Percentiles rank a stretch among this genome's conserved stretches.
phyloP scores from a whole-genome alignment of 92 coral and sea anemone genomes.

The Pocillopora grandis region DNA sequence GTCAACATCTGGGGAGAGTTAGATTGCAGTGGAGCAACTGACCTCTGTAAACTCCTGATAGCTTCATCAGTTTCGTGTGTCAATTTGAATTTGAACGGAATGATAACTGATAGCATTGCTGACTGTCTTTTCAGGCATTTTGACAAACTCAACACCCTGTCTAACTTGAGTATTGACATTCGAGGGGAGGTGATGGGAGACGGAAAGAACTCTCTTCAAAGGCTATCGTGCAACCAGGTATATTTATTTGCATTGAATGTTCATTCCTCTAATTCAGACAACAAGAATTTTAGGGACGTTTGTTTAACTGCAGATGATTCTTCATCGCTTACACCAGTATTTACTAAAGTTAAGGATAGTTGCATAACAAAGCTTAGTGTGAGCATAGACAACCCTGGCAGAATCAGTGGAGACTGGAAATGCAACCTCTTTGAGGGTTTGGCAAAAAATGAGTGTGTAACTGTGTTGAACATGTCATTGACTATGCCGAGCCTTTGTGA shows the following conservation, averaged over 20 bases:
- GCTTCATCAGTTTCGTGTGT: background rate
- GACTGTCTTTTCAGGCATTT: background rate
- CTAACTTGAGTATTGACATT: background rate
- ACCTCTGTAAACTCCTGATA: background rate
- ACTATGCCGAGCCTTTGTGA: background rate
- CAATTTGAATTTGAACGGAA: background rate
- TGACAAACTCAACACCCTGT: background rate
- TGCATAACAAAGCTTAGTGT: background rate
- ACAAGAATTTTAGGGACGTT: background rate
- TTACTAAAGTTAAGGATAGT: background rate
- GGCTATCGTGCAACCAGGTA: background rate
- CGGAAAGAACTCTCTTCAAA: background rate
- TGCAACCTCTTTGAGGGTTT: background rate
- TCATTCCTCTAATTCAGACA: background rate
- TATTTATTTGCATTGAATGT: background rate
- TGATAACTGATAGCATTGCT: background rate
- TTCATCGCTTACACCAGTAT: background rate
- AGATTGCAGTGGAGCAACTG: background rate
- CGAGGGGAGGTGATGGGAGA: background rate
- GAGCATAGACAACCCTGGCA: background rate
- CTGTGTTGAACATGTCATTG: background rate
- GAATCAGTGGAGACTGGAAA: background rate
- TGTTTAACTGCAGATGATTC: background rate
- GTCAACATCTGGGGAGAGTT: constrained; percentile 5
- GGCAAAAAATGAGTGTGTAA: background rate